These are phyloP conservation scores for Acanthosepion pharaonis DNA, from an alignment of 2,888 invertebrate genomes.

Conservation along the genomic window DNA sequence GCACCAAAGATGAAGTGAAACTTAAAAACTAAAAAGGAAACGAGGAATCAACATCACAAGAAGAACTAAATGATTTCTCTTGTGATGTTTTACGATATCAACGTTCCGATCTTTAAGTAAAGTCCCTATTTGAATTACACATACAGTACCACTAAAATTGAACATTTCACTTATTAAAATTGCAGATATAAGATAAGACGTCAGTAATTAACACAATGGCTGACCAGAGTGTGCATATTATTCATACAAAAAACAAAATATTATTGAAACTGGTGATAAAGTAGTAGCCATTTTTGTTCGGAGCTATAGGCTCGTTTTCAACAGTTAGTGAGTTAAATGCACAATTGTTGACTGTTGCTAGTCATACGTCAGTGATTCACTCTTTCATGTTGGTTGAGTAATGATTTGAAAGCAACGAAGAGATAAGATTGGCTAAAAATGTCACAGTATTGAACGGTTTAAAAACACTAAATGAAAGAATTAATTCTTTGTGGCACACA, in stretches of 20 bases:
- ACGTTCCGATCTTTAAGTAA: no score
- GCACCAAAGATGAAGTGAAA: background rate
- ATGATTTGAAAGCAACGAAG: background rate
- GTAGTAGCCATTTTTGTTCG: background rate
- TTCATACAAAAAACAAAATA: background rate
- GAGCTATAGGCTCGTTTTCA: background rate
- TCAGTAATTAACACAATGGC: background rate
- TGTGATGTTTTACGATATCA: background rate
- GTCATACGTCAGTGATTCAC: background rate
- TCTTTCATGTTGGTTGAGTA: background rate
- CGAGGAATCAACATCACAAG: background rate
- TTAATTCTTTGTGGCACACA: no score
- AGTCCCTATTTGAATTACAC: no score
- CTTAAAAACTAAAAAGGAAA: background rate
- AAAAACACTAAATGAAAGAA: background rate
- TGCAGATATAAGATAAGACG: background rate
- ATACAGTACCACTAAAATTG: background rate
- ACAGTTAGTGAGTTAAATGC: background rate
- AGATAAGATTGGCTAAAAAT: background rate
- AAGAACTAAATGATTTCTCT: background rate
- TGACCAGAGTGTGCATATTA: background rate
- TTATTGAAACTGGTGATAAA: background rate
- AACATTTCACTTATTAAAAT: background rate
- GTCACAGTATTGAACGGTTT: background rate
- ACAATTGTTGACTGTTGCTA: background rate